Conservation (phyloP, 2,888 invertebrate genomes). For the Polia nebulosa region DNA sequence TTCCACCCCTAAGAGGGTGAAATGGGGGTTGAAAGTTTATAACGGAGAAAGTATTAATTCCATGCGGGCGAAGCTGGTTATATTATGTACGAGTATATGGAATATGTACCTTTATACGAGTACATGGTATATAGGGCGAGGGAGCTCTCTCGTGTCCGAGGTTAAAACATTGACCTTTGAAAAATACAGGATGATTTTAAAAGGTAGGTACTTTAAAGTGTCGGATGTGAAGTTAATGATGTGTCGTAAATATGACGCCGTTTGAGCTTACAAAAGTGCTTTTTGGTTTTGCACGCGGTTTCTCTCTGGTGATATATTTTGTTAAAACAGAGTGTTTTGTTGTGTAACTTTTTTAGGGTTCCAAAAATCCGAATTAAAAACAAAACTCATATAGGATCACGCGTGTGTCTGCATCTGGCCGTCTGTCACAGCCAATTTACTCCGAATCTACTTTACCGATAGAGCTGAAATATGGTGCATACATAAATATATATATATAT, state of each 20-base stretch:
- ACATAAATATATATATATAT: no score
- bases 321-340: not conserved
- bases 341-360: no score
- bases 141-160: constrained; percentile 6
- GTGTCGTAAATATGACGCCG: constrained; percentile 38
- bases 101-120: not conserved
- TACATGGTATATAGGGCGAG: constrained; percentile 22
- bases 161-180: constrained; percentile 47
- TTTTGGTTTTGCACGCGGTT: constrained; percentile 4
- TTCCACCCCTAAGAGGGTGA: no score
- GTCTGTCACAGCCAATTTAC: no score
- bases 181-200: constrained; percentile 34
- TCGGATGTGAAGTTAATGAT: constrained; percentile 21
- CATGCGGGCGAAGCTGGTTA: no score
- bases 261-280: constrained; percentile 7
- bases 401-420: no score
- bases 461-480: no score
- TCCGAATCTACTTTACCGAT: no score
- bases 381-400: no score
- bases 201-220: constrained; percentile 24
- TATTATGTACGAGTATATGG: not conserved
- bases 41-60: no score
- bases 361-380: no score
- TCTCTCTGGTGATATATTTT: not conserved
- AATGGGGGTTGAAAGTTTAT: no score